These are phyloP conservation scores for Porites evermanni DNA, from an alignment of 92 coral and sea anemone species.

Conservation along the genomic window DNA sequence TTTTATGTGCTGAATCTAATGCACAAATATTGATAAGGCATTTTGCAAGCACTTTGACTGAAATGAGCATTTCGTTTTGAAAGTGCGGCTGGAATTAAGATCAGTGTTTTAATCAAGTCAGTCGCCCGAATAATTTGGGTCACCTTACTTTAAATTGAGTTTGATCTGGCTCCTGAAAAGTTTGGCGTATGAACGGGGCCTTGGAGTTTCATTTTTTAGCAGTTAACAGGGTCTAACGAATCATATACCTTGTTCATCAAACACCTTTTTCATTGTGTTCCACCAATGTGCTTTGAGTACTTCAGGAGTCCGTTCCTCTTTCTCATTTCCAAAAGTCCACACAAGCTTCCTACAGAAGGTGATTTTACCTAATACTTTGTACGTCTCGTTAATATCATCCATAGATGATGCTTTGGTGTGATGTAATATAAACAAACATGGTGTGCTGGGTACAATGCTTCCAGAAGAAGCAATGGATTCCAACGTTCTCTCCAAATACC, in stretches of 20 bases:
- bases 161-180: too few species aligned
- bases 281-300: slow-evolving; percentile 92
- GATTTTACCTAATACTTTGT: slow-evolving; percentile 81
- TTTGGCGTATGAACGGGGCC: too few species aligned
- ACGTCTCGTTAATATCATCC: slow-evolving; percentile 89
- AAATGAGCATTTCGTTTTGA: too few species aligned
- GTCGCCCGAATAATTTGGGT: too few species aligned
- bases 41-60: too few species aligned
- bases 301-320: slow-evolving; percentile 80
- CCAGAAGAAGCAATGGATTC: slow-evolving; percentile 86
- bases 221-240: too few species aligned
- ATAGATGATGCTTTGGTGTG: slow-evolving; percentile 78
- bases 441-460: slow-evolving; percentile 82
- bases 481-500: slow-evolving; percentile 86
- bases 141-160: too few species aligned
- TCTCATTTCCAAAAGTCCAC: slow-evolving; percentile 93
- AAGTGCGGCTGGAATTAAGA: too few species aligned
- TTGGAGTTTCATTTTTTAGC: too few species aligned
- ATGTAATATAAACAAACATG: slow-evolving; percentile 89
- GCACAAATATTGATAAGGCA: too few species aligned
- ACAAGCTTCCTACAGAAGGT: slow-evolving; percentile 92
- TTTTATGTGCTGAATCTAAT: too few species aligned
- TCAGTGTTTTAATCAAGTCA: too few species aligned
- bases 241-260: slow-evolving; percentile 83
- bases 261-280: slow-evolving; percentile 87